These are phyloP conservation scores for Hirtodrosophila alboralis DNA, from an alignment of 2,888 invertebrate species.

Conservation along the genomic window DNA sequence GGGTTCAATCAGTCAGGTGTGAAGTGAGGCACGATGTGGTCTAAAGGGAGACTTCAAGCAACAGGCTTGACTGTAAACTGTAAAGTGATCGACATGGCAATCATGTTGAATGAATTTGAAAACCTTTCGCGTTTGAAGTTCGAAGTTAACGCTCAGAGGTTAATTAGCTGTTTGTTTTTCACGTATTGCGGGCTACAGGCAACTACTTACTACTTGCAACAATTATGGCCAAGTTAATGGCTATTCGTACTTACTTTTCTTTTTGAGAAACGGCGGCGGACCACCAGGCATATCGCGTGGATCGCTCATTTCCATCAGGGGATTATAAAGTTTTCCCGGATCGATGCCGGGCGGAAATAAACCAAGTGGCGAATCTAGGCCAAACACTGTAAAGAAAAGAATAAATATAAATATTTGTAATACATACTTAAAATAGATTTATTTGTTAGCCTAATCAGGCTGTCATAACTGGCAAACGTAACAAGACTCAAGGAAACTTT, in stretches of 20 bases:
- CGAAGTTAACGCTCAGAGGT: slow-evolving; percentile 54
- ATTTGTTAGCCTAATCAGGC: slow-evolving; percentile 7
- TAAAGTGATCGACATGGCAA: slow-evolving; percentile 74
- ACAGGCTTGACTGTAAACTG: slow-evolving; percentile 34
- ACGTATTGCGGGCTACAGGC: slow-evolving; percentile 16
- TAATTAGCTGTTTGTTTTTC: slow-evolving; percentile 78
- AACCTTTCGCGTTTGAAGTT: slow-evolving; percentile 41
- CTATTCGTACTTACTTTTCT: slow-evolving; percentile 89
- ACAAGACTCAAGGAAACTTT: not conserved
- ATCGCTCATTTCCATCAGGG: slow-evolving; percentile 90
- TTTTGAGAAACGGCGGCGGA: slow-evolving; percentile 89
- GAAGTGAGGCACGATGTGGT: slow-evolving; percentile 68
- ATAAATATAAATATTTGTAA: no score
- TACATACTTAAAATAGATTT: no score
- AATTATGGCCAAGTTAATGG: slow-evolving; percentile 7
- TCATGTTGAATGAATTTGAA: slow-evolving; percentile 69
- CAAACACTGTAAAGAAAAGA: slow-evolving; percentile 88
- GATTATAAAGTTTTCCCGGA: slow-evolving; percentile 89
- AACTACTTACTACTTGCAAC: not conserved
- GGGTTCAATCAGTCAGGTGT: slow-evolving; percentile 78
- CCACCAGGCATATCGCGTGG: slow-evolving; percentile 88
- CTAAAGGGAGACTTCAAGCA: slow-evolving; percentile 13
- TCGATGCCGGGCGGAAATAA: slow-evolving; percentile 91
- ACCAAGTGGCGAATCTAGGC: slow-evolving; percentile 89
- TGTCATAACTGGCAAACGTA: not conserved